Base-by-base conservation (phyloP, 1,140 invertebrate genomes). In the Drosophila leontia region DNA sequence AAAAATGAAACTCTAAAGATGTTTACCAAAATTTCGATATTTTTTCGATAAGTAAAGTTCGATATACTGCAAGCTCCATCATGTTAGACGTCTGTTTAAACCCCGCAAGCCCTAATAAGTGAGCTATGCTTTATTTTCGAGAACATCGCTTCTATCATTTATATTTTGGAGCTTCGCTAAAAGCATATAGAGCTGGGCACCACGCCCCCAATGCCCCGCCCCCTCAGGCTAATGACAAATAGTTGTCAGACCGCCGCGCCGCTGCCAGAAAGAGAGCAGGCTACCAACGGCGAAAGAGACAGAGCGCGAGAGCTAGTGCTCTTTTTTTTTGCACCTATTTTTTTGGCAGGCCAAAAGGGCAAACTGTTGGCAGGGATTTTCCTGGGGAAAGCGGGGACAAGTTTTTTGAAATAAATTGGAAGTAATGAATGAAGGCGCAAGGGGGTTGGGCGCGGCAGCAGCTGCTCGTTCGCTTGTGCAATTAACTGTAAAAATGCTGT, bases 401-500 rank as follows among this genome's bases (percentile, higher is more conserved):
- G 63, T 70, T 81, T 82, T 82, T 68, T 42, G 45, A 82, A 82
- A 78, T 83, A 64, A 83, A 77, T 84, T 68, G 82, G 58, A 84
- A 75, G 70, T 83, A 84, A 84, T 84, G 81, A 84, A 80, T 77
- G 81, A 67, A 62, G 45, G 35, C 39, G 6, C 29, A 42, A 11
- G 0, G 35, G 3, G 39, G 34, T n/a, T 2, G 1, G 0, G 8
- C 26, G 39, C 47, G 67, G 55, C 70, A 74, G 56, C 68, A 67
- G 70, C 51, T 72, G 74, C 50, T 60, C 53, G 48, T 61, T 65
- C 39, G 59, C 76, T 42, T 78, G 80, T 78, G 84, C 80, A 88
- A 88, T 88, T 88, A 88, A 88, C 84, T 88, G 84, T 83, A 69
- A 88, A 88, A 88, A 83, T 72, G 84, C 84, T 88, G 84, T 88